Conservation (phyloP, 2,888 invertebrate species). For the Diabrotica balteata region DNA sequence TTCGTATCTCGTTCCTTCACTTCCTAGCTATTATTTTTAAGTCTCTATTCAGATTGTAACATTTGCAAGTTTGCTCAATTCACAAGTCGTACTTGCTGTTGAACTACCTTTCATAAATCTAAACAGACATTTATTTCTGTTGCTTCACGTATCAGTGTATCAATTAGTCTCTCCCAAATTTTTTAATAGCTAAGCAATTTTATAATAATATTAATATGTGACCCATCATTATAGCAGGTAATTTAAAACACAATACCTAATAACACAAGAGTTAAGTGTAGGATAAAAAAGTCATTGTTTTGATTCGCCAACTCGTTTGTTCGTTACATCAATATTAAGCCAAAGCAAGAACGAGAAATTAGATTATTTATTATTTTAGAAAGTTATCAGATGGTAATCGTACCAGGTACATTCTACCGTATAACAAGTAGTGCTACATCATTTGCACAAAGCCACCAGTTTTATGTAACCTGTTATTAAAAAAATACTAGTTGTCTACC, state of each 20-base stretch:
- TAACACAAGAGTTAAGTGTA: neutral
- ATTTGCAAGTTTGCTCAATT: too few species aligned
- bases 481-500: constrained; percentile 16
- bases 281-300: too few species aligned
- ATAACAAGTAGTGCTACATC: constrained; percentile 21
- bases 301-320: too few species aligned
- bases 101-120: too few species aligned
- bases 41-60: too few species aligned
- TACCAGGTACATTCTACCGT: constrained; percentile 37
- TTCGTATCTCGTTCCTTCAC: too few species aligned
- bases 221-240: neutral
- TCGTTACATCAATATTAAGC: neutral
- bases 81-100: too few species aligned
- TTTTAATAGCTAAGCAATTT: neutral
- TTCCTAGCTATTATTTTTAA: too few species aligned
- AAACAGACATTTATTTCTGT: too few species aligned
- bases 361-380: constrained; percentile 37
- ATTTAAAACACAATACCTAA: neutral
- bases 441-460: constrained; percentile 24
- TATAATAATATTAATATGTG: neutral
- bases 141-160: too few species aligned
- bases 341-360: constrained; percentile 22
- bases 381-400: constrained; percentile 35
- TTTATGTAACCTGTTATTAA: constrained; percentile 22
- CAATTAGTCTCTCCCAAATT: neutral